These are phyloP conservation scores for Lerista edwardsae DNA, from an alignment of 2,797 vertebrate genomes.

Conservation along the genomic window DNA sequence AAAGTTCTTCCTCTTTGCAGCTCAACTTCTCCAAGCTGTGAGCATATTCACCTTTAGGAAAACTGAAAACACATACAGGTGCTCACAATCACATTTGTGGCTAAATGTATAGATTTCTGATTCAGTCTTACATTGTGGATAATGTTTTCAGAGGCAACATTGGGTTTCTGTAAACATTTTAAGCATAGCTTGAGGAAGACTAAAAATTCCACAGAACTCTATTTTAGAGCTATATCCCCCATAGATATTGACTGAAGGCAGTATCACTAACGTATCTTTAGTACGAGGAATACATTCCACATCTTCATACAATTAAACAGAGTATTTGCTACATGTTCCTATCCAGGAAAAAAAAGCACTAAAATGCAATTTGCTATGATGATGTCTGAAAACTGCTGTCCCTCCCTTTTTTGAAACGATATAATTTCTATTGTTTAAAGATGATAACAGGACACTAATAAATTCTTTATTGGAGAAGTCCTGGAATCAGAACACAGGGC, in stretches of 20 bases:
- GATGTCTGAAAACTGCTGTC: background rate
- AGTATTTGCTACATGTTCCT: constrained; percentile 33
- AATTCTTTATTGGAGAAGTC: constrained; percentile 18
- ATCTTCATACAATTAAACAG: constrained; percentile 14
- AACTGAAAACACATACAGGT: constrained; percentile 63
- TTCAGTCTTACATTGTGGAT: constrained; percentile 68
- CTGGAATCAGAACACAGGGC: constrained; percentile 7
- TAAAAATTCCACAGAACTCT: constrained; percentile 34
- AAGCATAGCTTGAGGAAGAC: constrained; percentile 54
- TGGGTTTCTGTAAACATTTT: constrained; percentile 55
- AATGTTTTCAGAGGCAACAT: constrained; percentile 68
- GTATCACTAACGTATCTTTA: background rate
- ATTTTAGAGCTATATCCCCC: constrained; percentile 29
- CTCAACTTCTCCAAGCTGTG: constrained; percentile 66
- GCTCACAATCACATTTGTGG: constrained; percentile 52
- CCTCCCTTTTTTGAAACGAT: background rate
- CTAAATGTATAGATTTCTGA: constrained; percentile 65
- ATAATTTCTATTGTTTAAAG: background rate
- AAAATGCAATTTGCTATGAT: constrained; percentile 23
- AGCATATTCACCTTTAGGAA: constrained; percentile 59
- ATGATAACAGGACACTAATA: constrained; percentile 10
- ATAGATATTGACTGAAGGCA: constrained; percentile 25
- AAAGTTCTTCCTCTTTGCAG: constrained; percentile 62
- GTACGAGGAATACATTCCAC: constrained; percentile 30
- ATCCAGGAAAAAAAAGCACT: background rate